These are phyloP conservation scores for Uloborus plumipes DNA, from an alignment of 2,888 invertebrate genomes.

Conservation along the genomic window DNA sequence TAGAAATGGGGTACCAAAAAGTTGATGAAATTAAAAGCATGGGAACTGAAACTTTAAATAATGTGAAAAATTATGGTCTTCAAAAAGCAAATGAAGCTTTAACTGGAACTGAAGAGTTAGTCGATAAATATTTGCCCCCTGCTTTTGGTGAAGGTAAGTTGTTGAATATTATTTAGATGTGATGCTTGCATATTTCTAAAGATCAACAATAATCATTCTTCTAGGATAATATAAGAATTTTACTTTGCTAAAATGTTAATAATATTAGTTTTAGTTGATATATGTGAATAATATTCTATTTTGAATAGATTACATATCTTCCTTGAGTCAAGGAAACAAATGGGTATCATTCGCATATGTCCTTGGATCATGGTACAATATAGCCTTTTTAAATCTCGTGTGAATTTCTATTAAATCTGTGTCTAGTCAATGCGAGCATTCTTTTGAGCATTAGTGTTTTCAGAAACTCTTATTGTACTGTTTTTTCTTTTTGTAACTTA, in stretches of 20 bases:
- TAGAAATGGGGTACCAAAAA: constrained; percentile 36
- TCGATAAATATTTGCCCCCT: constrained; percentile 49
- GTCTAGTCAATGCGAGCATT: too few species aligned
- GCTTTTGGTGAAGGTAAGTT: constrained; percentile 49
- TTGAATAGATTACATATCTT: background rate
- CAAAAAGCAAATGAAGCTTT: constrained; percentile 46
- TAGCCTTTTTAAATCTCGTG: too few species aligned
- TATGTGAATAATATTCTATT: background rate
- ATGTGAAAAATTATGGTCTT: constrained; percentile 46
- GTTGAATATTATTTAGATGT: background rate
- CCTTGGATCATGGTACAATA: too few species aligned
- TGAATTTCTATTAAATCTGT: too few species aligned
- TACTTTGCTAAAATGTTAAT: background rate
- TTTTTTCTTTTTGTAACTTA: too few species aligned
- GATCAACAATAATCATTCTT: background rate
- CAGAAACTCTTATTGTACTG: too few species aligned
- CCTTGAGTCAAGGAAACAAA: too few species aligned
- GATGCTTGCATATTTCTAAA: background rate
- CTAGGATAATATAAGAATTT: background rate
- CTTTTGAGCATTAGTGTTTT: too few species aligned
- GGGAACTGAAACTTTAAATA: constrained; percentile 30
- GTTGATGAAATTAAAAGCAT: constrained; percentile 48
- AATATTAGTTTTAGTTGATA: background rate
- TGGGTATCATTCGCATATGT: too few species aligned
- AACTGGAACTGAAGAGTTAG: constrained; percentile 39